Base-by-base conservation (phyloP, 2,113 vertebrate species). In the Nyctibius bracteatus region DNA sequence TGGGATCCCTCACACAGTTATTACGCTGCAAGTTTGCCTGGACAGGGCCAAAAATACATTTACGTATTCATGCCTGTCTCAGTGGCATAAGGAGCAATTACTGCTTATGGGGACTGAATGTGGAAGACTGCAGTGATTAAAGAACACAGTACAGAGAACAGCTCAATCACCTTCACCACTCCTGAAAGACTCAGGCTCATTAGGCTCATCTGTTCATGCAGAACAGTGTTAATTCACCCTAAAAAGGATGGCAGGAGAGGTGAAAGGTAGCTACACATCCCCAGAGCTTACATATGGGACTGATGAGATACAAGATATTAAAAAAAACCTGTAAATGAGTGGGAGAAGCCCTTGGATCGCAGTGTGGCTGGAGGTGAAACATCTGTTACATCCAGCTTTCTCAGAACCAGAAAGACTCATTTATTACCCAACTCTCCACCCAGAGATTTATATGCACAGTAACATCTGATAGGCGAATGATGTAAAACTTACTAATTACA, bases 151-250 rank as follows among this genome's bases (percentile, higher is more conserved):
- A 83, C 14, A 35, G 90, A 86, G 88, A 91, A 74, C 63, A 93
- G 80, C 79, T 94, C 17, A 1, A 96, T 88, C 93, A 94, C 87
- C 92, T 88, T 93, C 85, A 90, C 67, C 58, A 9, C 58, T 94
- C n/a, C 43, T 75, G 83, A 67, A 92, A 81, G 67, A 84, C 57
- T 92, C 65, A 41, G 90, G 63, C 94, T 96, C 85, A 93, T 96
- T 94, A 96, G 71, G 59, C 83, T 95, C 90, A 90, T 84, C 79
- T 95, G 51, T n/a, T 83, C 88, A 41, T 66, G 88, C 90, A 94
- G 71, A 88, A 92, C 55, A 88, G 46, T 35, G 88, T 82, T 93
- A 93, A 88, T 66, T 95, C 88, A 90, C 81, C 67, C 92, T 51
- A 61, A 86, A 93, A 87, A 74, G 35, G 55, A 81, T 31, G 46